Base-by-base conservation (phyloP, 2,113 vertebrate species). In the Melanostigma gelatinosum region DNA sequence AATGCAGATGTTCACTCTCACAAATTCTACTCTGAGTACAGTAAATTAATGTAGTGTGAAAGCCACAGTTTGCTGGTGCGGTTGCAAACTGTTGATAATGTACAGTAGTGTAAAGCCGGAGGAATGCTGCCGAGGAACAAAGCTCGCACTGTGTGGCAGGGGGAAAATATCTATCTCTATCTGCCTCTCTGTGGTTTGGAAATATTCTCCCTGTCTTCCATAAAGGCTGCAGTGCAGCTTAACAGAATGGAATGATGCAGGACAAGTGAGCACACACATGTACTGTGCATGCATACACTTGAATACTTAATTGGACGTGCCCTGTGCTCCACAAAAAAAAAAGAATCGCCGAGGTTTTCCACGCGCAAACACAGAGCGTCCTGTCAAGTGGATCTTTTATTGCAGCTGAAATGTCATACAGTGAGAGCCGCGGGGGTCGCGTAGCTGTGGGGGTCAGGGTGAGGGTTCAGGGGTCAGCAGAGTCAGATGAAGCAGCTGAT, bases 401-500 rank as follows among this genome's bases (percentile, higher is more conserved):
- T 57, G 54, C 52, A 57, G 69, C 60, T 85, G 50, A 89, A 90
- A 92, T 88, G 85, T 82, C 88, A 86, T 0, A 24, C 62, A 58
- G 76, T 57, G 22, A 79, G 71, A 79, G 77, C 32, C 0, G 75
- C 65, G 58, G 80, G 71, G 79, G 62, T 87, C 7, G 38, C 20
- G 52, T 86, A 82, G 83, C 69, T 20, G 44, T 24, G 15, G 3
- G 48, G 81, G 83, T 85, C 79, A 86, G 73, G 60, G 44, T 27
- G 18, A 65, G 66, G 46, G 55, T 15, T 88, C 85, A 80, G 64
- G 85, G 86, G 82, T 87, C 88, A 72, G 29, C 46, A 9, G 75
- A 54, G 66, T 82, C 79, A 73, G 78, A 91, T 89, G 81, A 92
- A 89, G 83, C 44, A 67, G 72, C 48, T 74, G 75, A 88, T 93